Base-by-base conservation (phyloP, 2,113 vertebrate genomes). In the Paratilapia polleni region DNA sequence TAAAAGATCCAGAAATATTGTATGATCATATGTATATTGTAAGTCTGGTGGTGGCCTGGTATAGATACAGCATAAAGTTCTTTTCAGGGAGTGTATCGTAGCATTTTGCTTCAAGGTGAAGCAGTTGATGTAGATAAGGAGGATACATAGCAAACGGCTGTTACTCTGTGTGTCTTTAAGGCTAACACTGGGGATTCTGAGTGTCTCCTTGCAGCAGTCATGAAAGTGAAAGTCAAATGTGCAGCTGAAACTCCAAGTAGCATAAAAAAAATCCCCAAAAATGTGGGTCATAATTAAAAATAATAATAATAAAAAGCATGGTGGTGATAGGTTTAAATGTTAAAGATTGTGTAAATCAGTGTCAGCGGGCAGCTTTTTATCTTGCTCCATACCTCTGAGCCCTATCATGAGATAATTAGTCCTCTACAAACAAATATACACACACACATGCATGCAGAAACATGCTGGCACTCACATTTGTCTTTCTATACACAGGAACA, bases 321-420 rank as follows among this genome's bases (percentile, higher is more conserved):
- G 28, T 58, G 62, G 34, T 66, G 76, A 81, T 5, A 11, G 24
- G 62, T 77, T 76, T 13, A 58, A 82, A 56, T 57, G 66, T 78
- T 52, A 52, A 74, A 36, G 79, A 66, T 74, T 82, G 26, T 80
- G 26, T 84, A 81, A 80, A 91, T 83, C 36, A 73, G 78, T 82
- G 77, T 83, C 66, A 59, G 60, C 54, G 73, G 89, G 80, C 86
- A 92, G 89, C 82, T 91, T 81, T 88, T 87, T 87, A 70, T 88
- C 87, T 84, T 86, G 77, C 87, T 91, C 81, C 88, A 87, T 85
- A 91, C 87, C 87, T 90, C 91, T 89, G 90, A 94, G 92, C 85
- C 93, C 87, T 28, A 70, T 86, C 87, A 83, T 88, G 68, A 89
- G 78, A 91, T 78, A 83, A 74, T 80, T 77, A 89, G 77, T 78